A percentile compares a stretch with the other conserved stretches of the same genome.
These are phyloP conservation scores for Osmerus mordax DNA, from an alignment of 2,113 vertebrate genomes.

Conservation along the genomic window DNA sequence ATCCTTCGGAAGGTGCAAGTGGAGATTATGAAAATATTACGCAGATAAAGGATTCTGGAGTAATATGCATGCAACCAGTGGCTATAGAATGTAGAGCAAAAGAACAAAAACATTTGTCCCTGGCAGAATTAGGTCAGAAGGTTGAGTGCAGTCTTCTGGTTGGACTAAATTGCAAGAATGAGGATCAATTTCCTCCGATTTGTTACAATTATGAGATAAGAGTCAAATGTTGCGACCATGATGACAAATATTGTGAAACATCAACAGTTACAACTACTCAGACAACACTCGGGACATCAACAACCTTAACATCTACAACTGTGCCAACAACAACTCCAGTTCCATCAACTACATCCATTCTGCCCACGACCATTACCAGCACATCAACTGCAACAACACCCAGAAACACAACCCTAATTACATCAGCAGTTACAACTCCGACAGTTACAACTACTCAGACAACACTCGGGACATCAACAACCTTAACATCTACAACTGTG, in stretches of 20 bases:
- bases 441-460: background rate
- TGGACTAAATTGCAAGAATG: conserved; percentile 41
- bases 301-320: conserved; percentile 4
- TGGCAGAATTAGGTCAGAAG: background rate
- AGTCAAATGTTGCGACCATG: conserved; percentile 1
- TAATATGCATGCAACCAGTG: background rate
- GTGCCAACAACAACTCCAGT: background rate
- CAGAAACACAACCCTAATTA: background rate
- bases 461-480: background rate
- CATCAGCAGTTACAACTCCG: background rate
- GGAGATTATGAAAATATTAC: background rate
- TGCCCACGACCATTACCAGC: conserved; percentile 5
- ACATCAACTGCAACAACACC: background rate
- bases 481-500: background rate
- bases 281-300: background rate
- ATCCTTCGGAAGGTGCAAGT: background rate
- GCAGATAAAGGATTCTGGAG: background rate
- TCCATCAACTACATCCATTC: background rate
- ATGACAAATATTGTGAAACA: too few species aligned
- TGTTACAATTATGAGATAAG: conserved; percentile 13
- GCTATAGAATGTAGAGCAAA: background rate
- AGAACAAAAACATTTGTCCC: background rate
- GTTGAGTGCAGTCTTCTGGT: background rate
- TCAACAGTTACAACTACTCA: background rate
- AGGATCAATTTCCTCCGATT: background rate